These are phyloP conservation scores for Cephus nigrinus DNA, from an alignment of 2,888 invertebrate species.

Conservation along the genomic window DNA sequence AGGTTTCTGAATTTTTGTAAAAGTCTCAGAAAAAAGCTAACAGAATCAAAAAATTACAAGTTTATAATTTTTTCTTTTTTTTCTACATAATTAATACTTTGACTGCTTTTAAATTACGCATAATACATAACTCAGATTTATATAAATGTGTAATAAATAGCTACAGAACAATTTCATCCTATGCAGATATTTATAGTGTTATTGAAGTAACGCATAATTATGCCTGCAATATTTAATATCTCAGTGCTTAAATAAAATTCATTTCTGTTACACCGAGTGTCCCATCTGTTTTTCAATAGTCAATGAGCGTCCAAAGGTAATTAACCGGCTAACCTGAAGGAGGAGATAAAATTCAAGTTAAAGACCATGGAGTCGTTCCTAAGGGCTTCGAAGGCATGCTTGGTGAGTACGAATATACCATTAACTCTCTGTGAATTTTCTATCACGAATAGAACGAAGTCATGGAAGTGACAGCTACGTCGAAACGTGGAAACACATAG, in stretches of 20 bases:
- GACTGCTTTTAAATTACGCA: neutral
- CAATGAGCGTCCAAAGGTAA: neutral
- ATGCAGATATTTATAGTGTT: neutral
- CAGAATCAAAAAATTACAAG: neutral
- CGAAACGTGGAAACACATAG: neutral
- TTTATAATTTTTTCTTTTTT: neutral
- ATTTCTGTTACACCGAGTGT: neutral
- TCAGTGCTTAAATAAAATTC: neutral
- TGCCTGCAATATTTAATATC: neutral
- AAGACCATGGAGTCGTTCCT: slow-evolving; percentile 49
- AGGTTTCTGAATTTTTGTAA: neutral
- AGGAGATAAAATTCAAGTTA: neutral
- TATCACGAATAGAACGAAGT: neutral
- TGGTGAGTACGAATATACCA: slow-evolving; percentile 37
- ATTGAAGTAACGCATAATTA: neutral
- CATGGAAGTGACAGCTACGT: neutral
- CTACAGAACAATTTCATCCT: neutral
- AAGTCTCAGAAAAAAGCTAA: neutral
- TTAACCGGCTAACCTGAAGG: neutral
- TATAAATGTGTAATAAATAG: neutral
- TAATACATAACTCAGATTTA: neutral
- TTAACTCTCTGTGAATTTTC: neutral
- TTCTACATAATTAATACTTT: too few relatives aligned
- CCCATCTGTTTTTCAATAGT: neutral
- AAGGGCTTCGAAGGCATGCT: slow-evolving; percentile 36